These are phyloP conservation scores for Petrocephalus microphthalmus DNA, from an alignment of 2,113 vertebrate genomes.

Conservation along the genomic window DNA sequence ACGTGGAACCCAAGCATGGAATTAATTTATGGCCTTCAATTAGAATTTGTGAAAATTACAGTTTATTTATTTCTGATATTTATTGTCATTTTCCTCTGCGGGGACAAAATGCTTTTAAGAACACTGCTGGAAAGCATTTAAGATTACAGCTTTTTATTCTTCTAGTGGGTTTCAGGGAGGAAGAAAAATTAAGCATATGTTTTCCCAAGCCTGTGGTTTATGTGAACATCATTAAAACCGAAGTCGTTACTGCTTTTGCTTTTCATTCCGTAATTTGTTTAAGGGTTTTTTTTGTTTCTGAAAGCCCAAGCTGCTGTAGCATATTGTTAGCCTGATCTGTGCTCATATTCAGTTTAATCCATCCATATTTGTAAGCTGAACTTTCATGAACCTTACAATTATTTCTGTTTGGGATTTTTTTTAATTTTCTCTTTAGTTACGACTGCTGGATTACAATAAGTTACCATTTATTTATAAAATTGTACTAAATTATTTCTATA, in stretches of 20 bases:
- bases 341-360: background rate
- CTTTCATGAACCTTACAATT: background rate
- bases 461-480: background rate
- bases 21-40: slow-evolving; percentile 44
- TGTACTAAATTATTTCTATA: background rate
- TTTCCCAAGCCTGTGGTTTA: slow-evolving; percentile 9
- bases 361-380: background rate
- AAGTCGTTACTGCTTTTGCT: background rate
- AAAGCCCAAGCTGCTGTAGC: background rate
- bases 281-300: background rate
- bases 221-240: slow-evolving; percentile 9
- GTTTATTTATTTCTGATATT: background rate
- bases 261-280: slow-evolving; percentile 15
- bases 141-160: slow-evolving; percentile 7
- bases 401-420: background rate
- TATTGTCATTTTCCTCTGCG: background rate
- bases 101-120: background rate
- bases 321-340: background rate
- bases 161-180: background rate
- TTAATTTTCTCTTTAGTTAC: background rate
- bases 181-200: background rate
- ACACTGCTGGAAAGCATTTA: background rate
- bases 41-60: background rate
- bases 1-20: slow-evolving; percentile 35
- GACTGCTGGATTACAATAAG: background rate